Evolutionary conservation across 2,888 invertebrate genomes (phyloP).

Genomic region (Polydrusus tereticollis): DNA sequence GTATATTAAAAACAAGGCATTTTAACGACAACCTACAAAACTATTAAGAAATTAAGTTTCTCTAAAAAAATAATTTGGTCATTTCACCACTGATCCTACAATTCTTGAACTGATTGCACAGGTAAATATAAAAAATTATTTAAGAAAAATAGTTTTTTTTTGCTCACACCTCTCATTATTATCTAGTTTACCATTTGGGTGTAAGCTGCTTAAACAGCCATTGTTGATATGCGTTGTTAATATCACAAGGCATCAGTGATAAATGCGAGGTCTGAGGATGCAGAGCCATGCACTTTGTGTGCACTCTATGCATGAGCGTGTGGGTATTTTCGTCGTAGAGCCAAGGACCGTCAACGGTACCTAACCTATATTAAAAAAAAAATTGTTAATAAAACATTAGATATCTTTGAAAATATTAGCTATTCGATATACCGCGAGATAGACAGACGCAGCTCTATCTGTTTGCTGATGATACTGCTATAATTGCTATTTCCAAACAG

Average conservation of each 20-base stretch:
- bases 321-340: constrained; percentile 83
- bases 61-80: background rate
- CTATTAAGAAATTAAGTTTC: no score
- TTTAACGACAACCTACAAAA: no score
- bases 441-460: no score
- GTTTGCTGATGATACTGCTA: no score
- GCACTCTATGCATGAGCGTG: constrained; percentile 81
- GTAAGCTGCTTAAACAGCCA: constrained; percentile 86
- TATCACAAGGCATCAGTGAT: constrained; percentile 86
- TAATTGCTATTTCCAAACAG: no score
- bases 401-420: background rate
- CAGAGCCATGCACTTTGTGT: constrained; percentile 85
- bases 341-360: constrained; percentile 97
- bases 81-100: no score
- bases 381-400: background rate
- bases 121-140: background rate
- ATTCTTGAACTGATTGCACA: background rate
- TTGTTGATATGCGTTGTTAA: constrained; percentile 88
- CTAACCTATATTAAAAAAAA: constrained; percentile 68
- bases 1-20: no score
- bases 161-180: background rate
- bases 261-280: constrained; percentile 85
- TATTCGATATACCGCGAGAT: background rate
- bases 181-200: constrained; percentile 72
- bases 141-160: background rate